Base-by-base conservation (phyloP, 2,113 vertebrate species). In the Mastomys natalensis region DNA sequence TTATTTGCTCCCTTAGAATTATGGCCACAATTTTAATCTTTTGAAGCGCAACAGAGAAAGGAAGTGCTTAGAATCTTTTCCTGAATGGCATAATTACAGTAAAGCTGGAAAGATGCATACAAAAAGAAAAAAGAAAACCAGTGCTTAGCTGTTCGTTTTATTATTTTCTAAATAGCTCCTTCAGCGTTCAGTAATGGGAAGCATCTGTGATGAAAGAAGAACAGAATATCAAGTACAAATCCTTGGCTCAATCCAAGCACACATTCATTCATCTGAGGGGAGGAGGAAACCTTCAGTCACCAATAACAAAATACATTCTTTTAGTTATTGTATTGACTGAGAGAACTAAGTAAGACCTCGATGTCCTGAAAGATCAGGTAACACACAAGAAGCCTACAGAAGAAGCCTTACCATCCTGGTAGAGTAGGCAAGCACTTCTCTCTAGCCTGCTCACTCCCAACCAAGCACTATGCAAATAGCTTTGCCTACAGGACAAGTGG, bases 101-200 rank as follows among this genome's bases (percentile, higher is more conserved):
- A 91, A 96, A 97, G 34, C 51, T 97, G 89, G 95, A 80, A 80
- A 51, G 90, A 95, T 90, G 58, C 73, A 87, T 31, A 96, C 45
- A 92, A 97, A 96, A 95, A 96, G 21, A 19, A 62, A 96, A 96
- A 96, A 58, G 64, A 12, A 17, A 92, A 68, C 17, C 90, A 96
- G 43, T 86, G 97, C 96, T 98, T 87, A 97, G 96, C 0, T 97
- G 80, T 94, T 80, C 94, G 90, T 97, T 98, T 97, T 95, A 93
- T 97, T 97, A 87, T 98, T 95, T 97, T 93, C 95, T 96, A 98
- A 98, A 97, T 58, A 95, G 34, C 68, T 73, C 92, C 80, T 85
- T 93, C 87, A 96, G 90, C 93, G 91, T 43, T 68, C 90, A 87
- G 86, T 95, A 94, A 96, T 89, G 66, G 64, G 82, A 95, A 51